These are phyloP conservation scores for Dunckerocampus dactyliophorus DNA, from an alignment of 2,113 vertebrate species.

Conservation along the genomic window DNA sequence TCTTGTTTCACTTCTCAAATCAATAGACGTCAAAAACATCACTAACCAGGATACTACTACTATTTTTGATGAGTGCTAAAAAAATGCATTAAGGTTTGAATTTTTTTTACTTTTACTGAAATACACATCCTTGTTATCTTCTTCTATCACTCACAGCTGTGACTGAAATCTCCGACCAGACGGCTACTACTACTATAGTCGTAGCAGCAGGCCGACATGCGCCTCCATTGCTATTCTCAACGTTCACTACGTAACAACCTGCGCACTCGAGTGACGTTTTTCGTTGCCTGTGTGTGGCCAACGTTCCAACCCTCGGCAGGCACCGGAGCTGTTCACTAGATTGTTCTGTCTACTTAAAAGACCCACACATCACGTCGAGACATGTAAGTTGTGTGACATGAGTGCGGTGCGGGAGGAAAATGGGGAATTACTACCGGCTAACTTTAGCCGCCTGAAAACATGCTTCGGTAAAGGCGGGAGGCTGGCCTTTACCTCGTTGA, in stretches of 20 bases:
- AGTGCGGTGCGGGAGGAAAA: not conserved
- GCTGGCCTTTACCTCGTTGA: constrained; percentile 36
- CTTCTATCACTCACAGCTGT: constrained; percentile 31
- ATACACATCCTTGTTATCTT: no score
- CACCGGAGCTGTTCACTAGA: not conserved
- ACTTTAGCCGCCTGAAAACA: constrained; percentile 45
- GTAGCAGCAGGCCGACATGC: constrained; percentile 20
- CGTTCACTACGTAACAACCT: constrained; percentile 37
- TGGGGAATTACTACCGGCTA: constrained; percentile 15
- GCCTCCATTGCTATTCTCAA: constrained; percentile 47
- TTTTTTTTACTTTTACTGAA: no score
- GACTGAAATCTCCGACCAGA: constrained; percentile 60
- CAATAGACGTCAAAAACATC: no score
- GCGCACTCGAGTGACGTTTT: constrained; percentile 27
- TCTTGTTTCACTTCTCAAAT: no score
- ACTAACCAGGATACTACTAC: no score
- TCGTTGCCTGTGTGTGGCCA: constrained; percentile 24
- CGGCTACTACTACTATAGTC: constrained; percentile 44
- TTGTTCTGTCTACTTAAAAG: constrained; percentile 12
- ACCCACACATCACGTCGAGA: constrained; percentile 21
- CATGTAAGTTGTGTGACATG: constrained; percentile 56
- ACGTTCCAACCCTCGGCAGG: constrained; percentile 8
- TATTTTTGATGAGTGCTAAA: no score
- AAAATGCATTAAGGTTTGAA: no score
- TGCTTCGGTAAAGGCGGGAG: constrained; percentile 62